Evolutionary conservation across 1,140 invertebrate species (phyloP).

Genomic region (Centruroides sculpturatus): DNA sequence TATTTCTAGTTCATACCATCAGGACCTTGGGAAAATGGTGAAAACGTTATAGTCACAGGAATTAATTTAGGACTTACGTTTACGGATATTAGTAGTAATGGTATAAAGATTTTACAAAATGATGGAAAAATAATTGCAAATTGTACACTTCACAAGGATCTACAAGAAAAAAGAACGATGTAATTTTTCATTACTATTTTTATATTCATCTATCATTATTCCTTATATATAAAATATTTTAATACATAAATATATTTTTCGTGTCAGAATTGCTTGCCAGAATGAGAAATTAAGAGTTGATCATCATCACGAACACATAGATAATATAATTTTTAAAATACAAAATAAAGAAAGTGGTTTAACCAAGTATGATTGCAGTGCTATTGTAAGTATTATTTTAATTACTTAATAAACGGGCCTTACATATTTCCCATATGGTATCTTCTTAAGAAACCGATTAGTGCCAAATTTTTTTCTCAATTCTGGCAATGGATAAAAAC

Average conservation of each 20-base stretch:
- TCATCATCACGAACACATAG: constrained; percentile 5
- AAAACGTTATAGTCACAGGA: constrained; percentile 85
- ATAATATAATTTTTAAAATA: constrained; percentile 54
- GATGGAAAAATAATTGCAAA: constrained; percentile 14
- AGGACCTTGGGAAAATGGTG: constrained; percentile 56
- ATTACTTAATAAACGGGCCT: no score
- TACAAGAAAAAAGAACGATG: constrained; percentile 62
- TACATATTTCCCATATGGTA: no score
- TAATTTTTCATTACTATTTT: not conserved
- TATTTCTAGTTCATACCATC: constrained; percentile 38
- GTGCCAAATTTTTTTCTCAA: no score
- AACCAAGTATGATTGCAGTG: constrained; percentile 33
- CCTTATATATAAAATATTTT: not conserved
- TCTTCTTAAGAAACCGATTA: no score
- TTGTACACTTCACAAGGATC: constrained; percentile 43
- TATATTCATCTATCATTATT: not conserved
- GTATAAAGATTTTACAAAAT: constrained; percentile 50
- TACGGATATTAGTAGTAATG: constrained; percentile 68
- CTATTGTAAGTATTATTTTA: constrained; percentile 15
- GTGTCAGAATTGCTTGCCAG: constrained; percentile 55
- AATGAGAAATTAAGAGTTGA: constrained; percentile 51
- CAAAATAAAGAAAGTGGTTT: constrained; percentile 66
- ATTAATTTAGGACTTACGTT: constrained; percentile 91
- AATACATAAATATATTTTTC: no score
- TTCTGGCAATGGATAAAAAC: no score